A percentile compares a stretch with the other conserved stretches of the same genome.
Conservation (phyloP, 2,888 invertebrate genomes). For the Acanthosepion lycidas region DNA sequence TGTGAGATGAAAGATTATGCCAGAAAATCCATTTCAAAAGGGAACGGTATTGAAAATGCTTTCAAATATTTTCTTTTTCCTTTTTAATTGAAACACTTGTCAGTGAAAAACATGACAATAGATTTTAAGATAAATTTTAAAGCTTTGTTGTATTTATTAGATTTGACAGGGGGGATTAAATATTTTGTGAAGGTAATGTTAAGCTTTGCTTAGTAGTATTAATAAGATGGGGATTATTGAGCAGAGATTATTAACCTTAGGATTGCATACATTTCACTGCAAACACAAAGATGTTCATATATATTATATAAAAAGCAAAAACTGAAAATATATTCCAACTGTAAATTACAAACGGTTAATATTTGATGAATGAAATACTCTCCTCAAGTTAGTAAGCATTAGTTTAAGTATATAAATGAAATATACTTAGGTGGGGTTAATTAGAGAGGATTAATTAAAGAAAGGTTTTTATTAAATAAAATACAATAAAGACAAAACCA, state of each 20-base stretch:
- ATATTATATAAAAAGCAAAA: background rate
- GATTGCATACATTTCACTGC: background rate
- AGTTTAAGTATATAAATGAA: too few species aligned
- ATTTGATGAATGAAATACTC: too few species aligned
- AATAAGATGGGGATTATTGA: background rate
- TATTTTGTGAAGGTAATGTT: background rate
- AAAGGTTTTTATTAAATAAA: too few species aligned
- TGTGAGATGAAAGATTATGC: background rate
- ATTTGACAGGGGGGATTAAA: background rate
- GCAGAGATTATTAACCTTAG: background rate
- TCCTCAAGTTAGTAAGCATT: too few species aligned
- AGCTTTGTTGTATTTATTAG: background rate
- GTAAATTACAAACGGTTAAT: too few species aligned
- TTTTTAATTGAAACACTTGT: constrained; percentile 33
- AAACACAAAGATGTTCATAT: background rate
- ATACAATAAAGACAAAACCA: too few species aligned
- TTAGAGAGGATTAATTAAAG: too few species aligned
- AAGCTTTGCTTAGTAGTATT: background rate
- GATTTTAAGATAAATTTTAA: background rate
- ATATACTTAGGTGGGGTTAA: too few species aligned
- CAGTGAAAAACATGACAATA: background rate
- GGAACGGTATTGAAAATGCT: background rate
- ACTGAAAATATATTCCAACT: too few species aligned
- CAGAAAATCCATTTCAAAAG: background rate
- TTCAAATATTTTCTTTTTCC: background rate